Percentiles rank a stretch among this genome's conserved stretches.
phyloP scores from a whole-genome alignment of 2,888 invertebrate genomes.

The Octonoba sinensis region DNA sequence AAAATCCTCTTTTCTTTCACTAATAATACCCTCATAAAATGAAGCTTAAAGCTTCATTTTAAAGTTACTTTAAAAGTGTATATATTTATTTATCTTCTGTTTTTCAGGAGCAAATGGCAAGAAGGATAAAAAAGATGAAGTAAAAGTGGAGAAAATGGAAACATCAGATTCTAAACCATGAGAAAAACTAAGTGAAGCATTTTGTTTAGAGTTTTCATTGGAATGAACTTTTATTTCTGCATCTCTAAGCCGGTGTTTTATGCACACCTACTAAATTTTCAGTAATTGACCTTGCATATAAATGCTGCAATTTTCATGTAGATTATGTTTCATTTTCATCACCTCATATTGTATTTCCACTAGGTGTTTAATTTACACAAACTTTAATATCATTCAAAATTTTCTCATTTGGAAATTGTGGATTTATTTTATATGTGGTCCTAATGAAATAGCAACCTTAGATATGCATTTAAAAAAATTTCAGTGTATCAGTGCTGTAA shows the following conservation, averaged over 20 bases:
- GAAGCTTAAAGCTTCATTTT: too few species aligned
- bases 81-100: too few species aligned
- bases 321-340: slow-evolving; percentile 53
- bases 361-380: slow-evolving; percentile 27
- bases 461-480: slow-evolving; percentile 6
- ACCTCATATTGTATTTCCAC: slow-evolving; percentile 47
- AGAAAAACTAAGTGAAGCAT: slow-evolving; percentile 16
- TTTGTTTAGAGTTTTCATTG: slow-evolving; percentile 22
- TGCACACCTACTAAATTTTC: slow-evolving; percentile 22
- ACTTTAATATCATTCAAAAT: slow-evolving; percentile 33
- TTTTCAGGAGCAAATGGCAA: slow-evolving; percentile 74
- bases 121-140: slow-evolving; percentile 75
- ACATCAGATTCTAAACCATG: slow-evolving; percentile 46
- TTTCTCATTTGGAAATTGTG: slow-evolving; percentile 25
- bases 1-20: too few species aligned
- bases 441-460: slow-evolving; percentile 32
- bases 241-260: slow-evolving; percentile 30
- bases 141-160: slow-evolving; percentile 67
- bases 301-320: slow-evolving; percentile 29
- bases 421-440: slow-evolving; percentile 30
- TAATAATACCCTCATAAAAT: too few species aligned
- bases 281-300: slow-evolving; percentile 5
- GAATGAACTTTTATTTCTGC: slow-evolving; percentile 32
- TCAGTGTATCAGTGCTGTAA: not conserved
- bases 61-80: too few species aligned